Conservation (phyloP, 1,140 invertebrate genomes). For the Capitella teleta region DNA sequence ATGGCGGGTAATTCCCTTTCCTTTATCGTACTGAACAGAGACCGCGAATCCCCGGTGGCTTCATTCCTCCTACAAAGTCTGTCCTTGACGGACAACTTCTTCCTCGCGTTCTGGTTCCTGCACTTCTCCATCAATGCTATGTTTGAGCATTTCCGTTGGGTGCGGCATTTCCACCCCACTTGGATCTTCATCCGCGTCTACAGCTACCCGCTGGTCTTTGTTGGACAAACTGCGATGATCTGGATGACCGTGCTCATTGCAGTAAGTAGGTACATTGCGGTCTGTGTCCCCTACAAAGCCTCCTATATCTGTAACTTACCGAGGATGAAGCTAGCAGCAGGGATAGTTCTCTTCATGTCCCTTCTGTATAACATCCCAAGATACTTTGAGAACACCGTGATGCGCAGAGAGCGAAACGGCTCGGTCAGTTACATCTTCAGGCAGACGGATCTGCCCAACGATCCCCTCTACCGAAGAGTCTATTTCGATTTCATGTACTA, state of each 20-base stretch:
- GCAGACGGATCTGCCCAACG: no score
- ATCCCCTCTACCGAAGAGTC: constrained; percentile 1
- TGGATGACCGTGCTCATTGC: constrained; percentile 14
- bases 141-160: not conserved
- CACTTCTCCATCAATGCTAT: constrained; percentile 6
- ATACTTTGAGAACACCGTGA: constrained; percentile 11
- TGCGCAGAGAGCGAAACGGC: no score
- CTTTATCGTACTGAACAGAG: constrained; percentile 2
- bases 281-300: constrained; percentile 10
- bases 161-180: not conserved
- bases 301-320: constrained; percentile 6
- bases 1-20: constrained; percentile 7
- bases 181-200: constrained; percentile 10
- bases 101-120: constrained; percentile 8
- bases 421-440: no score
- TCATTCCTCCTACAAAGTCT: constrained; percentile 1
- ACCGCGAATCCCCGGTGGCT: constrained; percentile 4
- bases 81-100: constrained; percentile 5
- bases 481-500: constrained; percentile 8
- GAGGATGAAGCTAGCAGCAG: not conserved
- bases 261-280: constrained; percentile 8
- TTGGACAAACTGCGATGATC: constrained; percentile 9
- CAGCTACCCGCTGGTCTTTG: constrained; percentile 9
- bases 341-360: constrained; percentile 3
- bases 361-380: constrained; percentile 12